Conservation (phyloP, 37 sponge, comb jelly and placozoan genomes). For the Mnemiopsis leidyi region DNA sequence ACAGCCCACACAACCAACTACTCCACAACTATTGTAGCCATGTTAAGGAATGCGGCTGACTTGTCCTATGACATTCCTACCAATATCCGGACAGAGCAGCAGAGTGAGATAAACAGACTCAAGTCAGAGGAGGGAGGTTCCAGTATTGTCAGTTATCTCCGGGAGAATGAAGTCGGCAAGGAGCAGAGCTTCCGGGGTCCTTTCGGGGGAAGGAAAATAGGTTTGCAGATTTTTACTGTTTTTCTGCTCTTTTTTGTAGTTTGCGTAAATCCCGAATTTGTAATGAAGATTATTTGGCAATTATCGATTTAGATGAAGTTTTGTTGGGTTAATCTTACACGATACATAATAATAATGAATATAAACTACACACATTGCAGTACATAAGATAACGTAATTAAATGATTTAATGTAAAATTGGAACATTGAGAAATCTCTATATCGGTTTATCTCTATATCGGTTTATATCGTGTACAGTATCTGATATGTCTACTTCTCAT, state of each 20-base stretch:
- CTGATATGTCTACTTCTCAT: neutral
- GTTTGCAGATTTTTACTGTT: too few relatives aligned
- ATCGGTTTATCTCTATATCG: neutral
- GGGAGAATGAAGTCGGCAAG: constrained; percentile 1
- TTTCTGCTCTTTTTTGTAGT: too few relatives aligned
- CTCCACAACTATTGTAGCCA: neutral
- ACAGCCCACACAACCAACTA: too few relatives aligned
- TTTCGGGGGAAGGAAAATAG: constrained; percentile 48
- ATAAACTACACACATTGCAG: too few relatives aligned
- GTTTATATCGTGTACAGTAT: too few relatives aligned
- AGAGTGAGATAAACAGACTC: neutral
- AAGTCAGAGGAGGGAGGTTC: neutral
- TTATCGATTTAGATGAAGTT: too few relatives aligned
- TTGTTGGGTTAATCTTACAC: too few relatives aligned
- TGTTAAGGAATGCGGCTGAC: constrained; percentile 19
- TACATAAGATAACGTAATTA: too few relatives aligned
- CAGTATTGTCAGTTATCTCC: neutral
- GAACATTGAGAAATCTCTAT: neutral
- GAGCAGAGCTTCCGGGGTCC: constrained; percentile 43
- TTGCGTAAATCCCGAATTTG: too few relatives aligned
- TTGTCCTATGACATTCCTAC: constrained; percentile 20
- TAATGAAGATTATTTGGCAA: too few relatives aligned
- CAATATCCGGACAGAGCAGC: constrained; percentile 31
- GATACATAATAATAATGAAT: too few relatives aligned
- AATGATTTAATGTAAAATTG: too few relatives aligned